Percentiles rank a stretch among this genome's conserved stretches.
These are phyloP conservation scores for Saccostrea glomerata DNA, from an alignment of 1,140 invertebrate species.

Conservation along the genomic window DNA sequence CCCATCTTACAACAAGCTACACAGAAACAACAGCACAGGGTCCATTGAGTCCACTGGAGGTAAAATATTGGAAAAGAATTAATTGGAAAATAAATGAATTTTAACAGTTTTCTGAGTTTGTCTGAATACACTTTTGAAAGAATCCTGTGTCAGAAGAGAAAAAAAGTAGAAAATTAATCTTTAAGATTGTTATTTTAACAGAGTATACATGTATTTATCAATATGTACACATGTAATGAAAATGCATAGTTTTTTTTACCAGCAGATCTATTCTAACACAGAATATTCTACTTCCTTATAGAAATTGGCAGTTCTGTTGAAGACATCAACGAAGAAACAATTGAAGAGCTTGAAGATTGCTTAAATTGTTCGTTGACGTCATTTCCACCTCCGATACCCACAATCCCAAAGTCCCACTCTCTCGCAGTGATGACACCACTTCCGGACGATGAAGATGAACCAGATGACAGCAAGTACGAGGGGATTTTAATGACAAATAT, in stretches of 20 bases:
- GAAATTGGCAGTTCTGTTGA: conserved; percentile 43
- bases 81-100: too few relatives aligned
- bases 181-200: too few relatives aligned
- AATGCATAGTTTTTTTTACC: too few relatives aligned
- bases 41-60: conserved; percentile 38
- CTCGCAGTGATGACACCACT: conserved; percentile 33
- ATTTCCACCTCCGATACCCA: conserved; percentile 1
- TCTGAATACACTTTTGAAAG: too few relatives aligned
- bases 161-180: too few relatives aligned
- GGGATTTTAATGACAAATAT: conserved; percentile 50
- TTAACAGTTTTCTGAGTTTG: too few relatives aligned
- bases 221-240: too few relatives aligned
- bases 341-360: conserved; percentile 30
- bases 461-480: conserved; percentile 43
- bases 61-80: neutral
- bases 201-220: too few relatives aligned
- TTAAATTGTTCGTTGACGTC: conserved; percentile 8
- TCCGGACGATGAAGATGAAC: conserved; percentile 29
- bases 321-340: conserved; percentile 41
- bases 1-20: conserved; percentile 40
- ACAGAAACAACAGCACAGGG: conserved; percentile 20
- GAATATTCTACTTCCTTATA: neutral
- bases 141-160: too few relatives aligned
- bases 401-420: conserved; percentile 38
- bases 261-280: too few relatives aligned